A percentile compares a stretch with the other conserved stretches of the same genome.
Conservation (phyloP, 2,113 vertebrate species). For the Cheirogaleus medius region DNA sequence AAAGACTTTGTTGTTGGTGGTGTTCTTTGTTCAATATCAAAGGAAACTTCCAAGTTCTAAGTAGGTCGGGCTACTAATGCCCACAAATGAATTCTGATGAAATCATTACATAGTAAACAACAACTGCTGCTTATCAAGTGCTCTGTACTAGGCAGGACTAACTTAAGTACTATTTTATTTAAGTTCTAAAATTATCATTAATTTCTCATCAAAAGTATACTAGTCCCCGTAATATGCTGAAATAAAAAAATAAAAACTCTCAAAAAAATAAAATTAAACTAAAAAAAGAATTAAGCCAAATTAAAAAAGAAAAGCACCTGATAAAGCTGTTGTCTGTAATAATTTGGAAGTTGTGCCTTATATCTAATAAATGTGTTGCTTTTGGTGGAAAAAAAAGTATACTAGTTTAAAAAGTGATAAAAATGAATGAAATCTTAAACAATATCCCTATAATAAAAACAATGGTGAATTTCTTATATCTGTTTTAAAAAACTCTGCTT, state of each 20-base stretch:
- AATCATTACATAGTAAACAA: neutral
- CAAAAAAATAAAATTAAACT: too few relatives aligned
- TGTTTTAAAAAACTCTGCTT: neutral
- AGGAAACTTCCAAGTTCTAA: neutral
- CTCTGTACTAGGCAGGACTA: neutral
- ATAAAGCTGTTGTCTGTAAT: neutral
- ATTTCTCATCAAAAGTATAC: neutral
- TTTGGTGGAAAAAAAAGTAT: neutral
- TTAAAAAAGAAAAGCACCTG: neutral
- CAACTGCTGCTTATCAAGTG: neutral
- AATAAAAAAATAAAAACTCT: too few relatives aligned
- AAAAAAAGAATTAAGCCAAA: too few relatives aligned
- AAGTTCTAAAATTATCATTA: neutral
- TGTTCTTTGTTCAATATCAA: neutral
- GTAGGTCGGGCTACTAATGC: neutral
- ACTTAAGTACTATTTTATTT: conserved; percentile 23
- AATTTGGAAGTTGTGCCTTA: neutral
- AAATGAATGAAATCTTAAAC: neutral
- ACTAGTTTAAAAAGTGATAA: neutral
- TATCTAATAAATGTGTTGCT: neutral
- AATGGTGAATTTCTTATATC: neutral
- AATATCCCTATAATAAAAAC: neutral
- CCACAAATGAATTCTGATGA: neutral
- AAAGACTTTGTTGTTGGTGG: neutral
- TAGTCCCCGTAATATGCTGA: too few relatives aligned